Percentiles rank a stretch among this genome's conserved stretches.
Conservation (phyloP, 2,888 invertebrate species). For the Caenorhabditis sp. region DNA sequence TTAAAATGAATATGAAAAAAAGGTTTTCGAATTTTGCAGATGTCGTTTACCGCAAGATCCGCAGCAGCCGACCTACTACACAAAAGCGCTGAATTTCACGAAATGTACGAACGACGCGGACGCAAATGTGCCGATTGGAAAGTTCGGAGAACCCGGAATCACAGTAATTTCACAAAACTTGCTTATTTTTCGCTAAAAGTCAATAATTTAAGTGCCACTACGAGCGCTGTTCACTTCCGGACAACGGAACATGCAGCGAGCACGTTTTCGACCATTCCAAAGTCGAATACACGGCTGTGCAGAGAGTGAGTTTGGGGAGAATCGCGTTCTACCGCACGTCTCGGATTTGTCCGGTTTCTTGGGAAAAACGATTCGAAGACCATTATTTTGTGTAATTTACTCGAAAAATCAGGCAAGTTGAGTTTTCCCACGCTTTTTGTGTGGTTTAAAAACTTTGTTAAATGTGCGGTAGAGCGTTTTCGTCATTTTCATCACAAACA, state of each 20-base stretch:
- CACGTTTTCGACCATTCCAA: slow-evolving; percentile 72
- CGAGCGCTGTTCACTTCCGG: slow-evolving; percentile 29
- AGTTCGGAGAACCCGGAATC: slow-evolving; percentile 47
- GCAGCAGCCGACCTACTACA: slow-evolving; percentile 60
- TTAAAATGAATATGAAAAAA: neutral
- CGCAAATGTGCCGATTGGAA: slow-evolving; percentile 16
- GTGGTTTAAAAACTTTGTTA: no score
- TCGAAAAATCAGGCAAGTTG: no score
- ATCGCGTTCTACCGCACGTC: neutral
- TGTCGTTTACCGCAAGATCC: slow-evolving; percentile 66
- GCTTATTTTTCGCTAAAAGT: neutral
- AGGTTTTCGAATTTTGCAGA: slow-evolving; percentile 52
- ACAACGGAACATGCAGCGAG: slow-evolving; percentile 48
- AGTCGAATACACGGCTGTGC: slow-evolving; percentile 72
- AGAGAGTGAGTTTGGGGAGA: slow-evolving; percentile 62
- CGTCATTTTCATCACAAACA: neutral
- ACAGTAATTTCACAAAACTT: slow-evolving; percentile 41
- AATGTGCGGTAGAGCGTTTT: no score
- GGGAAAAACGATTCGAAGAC: no score
- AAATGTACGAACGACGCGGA: slow-evolving; percentile 57
- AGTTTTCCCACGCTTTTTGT: no score
- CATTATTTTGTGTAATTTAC: no score
- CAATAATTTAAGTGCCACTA: slow-evolving; percentile 58
- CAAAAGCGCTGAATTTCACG: slow-evolving; percentile 45
- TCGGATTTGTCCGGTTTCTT: no score